Evolutionary conservation across 2,113 vertebrate genomes (phyloP).

Genomic region (Rhabdornis inornatus): DNA sequence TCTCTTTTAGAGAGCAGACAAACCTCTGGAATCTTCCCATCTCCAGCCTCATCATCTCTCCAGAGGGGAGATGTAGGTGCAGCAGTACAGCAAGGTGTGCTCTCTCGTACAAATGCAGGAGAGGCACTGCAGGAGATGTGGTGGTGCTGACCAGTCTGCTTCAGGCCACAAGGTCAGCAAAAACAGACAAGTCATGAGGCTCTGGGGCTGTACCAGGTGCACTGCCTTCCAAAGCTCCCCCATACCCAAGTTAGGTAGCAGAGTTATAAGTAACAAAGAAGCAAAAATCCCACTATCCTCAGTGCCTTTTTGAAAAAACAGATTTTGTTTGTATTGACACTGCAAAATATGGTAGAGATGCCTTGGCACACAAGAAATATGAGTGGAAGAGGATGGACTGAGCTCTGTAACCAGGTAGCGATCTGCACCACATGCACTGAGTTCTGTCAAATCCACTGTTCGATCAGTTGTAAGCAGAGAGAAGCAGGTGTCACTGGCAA

Average conservation of each 20-base stretch:
- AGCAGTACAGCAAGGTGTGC: not conserved
- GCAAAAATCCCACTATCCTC: not conserved
- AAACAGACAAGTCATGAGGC: not conserved
- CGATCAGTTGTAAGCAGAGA: not conserved
- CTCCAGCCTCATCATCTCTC: not conserved
- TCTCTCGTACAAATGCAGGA: fast-evolving
- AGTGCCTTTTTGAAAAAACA: not conserved
- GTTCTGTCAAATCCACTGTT: not conserved
- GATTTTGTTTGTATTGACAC: not conserved
- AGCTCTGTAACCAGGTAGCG: not conserved
- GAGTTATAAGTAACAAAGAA: not conserved
- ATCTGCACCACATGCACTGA: not conserved
- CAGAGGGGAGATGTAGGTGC: not conserved
- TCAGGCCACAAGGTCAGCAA: not conserved
- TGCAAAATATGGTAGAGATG: not conserved
- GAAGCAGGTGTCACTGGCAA: slow-evolving; percentile 7
- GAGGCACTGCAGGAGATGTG: not conserved
- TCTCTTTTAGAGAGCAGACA: not conserved
- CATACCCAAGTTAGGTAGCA: fast-evolving
- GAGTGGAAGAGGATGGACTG: not conserved
- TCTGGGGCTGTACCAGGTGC: not conserved
- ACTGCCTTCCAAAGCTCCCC: not conserved
- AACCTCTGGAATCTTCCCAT: not conserved
- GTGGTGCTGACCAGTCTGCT: too few relatives aligned
- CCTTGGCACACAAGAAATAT: fast-evolving